Base-by-base conservation (phyloP, 2,797 vertebrate species). In the Smutsia temminckii region DNA sequence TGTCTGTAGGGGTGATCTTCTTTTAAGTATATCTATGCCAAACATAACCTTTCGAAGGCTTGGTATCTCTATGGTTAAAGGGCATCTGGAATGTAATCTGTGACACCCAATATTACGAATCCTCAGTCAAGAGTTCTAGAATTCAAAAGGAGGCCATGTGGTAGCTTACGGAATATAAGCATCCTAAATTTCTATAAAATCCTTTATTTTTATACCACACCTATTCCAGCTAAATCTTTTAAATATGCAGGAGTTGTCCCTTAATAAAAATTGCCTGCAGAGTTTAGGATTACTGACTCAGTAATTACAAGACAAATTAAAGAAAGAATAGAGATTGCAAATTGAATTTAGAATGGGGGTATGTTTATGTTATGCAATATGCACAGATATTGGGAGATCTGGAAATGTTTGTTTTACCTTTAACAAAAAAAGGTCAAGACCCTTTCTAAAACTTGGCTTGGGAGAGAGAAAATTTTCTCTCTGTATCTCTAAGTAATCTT, bases 361-460 rank as follows among this genome's bases (percentile, higher is more conserved):
- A 2, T 25, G 4, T 88, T 7, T 79, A 18, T 85, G 5, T n/a
- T 13, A 63, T 17, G 13, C 29, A 46, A 0, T 61, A 29, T 53
- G 9, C 46, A 74, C 10, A 32, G 13, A 13, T 57, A 37, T 42
- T 74, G 53, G 21, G 17, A 51, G 34, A 51, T 46, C 68, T 81
- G 42, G 59, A 96, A 91, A 93, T 94, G 78, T 91, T 89, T 42
- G 5, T 75, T 83, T 91, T 85, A 63, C 46, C 42, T 92, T 53
- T 89, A 95, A 81, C 27, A 87, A 20, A 27, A 78, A 93, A 95
- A 79, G 8, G 29, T n/a, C 17, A 68, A 85, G 61, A 75, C 20
- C n/a, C 42, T 89, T 88, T 85, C 20, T 93, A 81, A 95, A 95
- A 95, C 55, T 90, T 89, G 69, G 13, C 71, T 85, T 91, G 55